Conservation (phyloP, 2,888 invertebrate genomes). For the Orthosia cruda region DNA sequence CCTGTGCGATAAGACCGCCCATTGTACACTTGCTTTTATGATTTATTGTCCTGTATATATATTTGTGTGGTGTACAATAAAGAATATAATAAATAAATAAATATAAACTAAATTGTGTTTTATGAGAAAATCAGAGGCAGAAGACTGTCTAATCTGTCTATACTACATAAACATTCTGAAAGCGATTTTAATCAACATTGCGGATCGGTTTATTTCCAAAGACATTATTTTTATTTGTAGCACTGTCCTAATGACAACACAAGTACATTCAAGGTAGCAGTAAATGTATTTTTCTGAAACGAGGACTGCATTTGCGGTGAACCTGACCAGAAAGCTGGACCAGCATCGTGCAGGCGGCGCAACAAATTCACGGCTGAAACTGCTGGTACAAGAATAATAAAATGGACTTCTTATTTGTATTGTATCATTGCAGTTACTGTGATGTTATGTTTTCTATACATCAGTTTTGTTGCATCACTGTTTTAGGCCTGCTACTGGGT, state of each 20-base stretch:
- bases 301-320: slow-evolving; percentile 64
- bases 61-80: no score
- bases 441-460: background rate
- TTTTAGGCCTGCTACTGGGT: background rate
- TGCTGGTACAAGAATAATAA: slow-evolving; percentile 39
- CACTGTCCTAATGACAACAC: slow-evolving; percentile 25
- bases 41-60: no score
- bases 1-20: no score
- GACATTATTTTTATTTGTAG: background rate
- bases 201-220: no score
- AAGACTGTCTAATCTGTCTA: no score
- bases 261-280: slow-evolving; percentile 46
- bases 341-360: slow-evolving; percentile 14
- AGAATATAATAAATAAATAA: no score
- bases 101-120: no score
- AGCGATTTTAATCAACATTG: no score
- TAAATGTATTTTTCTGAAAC: slow-evolving; percentile 67
- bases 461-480: background rate
- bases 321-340: slow-evolving; percentile 69
- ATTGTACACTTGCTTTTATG: no score
- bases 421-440: background rate
- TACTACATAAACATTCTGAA: no score
- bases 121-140: no score
- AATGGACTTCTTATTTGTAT: slow-evolving; percentile 27
- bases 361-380: slow-evolving; percentile 47